Evolutionary conservation across 64 coral and sea anemone genomes (phyloP).

Genomic region (Montipora cactus): DNA sequence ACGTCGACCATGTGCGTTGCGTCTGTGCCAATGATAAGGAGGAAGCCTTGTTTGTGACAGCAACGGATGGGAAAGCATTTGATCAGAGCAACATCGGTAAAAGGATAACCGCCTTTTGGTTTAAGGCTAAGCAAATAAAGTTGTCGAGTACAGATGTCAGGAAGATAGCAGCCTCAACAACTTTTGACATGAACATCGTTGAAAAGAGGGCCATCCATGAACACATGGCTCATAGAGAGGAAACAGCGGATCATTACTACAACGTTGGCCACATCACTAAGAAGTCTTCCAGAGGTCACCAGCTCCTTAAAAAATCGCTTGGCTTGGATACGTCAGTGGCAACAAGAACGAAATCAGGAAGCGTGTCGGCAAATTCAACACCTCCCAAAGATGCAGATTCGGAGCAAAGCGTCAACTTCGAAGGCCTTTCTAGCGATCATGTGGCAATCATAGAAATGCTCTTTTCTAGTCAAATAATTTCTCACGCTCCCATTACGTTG

Average conservation of each 20-base stretch:
- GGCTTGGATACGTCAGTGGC: neutral
- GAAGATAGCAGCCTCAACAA: constrained; percentile 2
- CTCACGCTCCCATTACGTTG: neutral
- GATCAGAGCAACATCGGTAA: constrained; percentile 2
- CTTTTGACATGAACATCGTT: neutral
- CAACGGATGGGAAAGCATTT: constrained; percentile 4
- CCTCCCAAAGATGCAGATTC: neutral
- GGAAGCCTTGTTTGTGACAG: constrained; percentile 8
- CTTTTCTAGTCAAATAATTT: constrained; percentile 1
- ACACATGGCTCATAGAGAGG: constrained; percentile 1
- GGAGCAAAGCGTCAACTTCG: neutral
- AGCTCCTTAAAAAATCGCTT: neutral
- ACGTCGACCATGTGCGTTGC: neutral
- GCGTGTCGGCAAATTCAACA: neutral
- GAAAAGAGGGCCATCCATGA: constrained; percentile 7
- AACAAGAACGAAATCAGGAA: neutral
- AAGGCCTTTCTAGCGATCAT: neutral
- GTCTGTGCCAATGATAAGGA: constrained; percentile 11
- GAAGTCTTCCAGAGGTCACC: neutral
- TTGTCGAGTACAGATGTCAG: constrained; percentile 7
- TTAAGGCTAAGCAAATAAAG: constrained; percentile 20
- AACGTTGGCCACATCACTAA: constrained; percentile 8
- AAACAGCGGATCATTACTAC: neutral
- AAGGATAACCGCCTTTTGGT: constrained; percentile 24
- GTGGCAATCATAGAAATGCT: constrained; percentile 4